Evolutionary conservation across 2,888 invertebrate genomes (phyloP).

Genomic region (Hanleya hanleyi): DNA sequence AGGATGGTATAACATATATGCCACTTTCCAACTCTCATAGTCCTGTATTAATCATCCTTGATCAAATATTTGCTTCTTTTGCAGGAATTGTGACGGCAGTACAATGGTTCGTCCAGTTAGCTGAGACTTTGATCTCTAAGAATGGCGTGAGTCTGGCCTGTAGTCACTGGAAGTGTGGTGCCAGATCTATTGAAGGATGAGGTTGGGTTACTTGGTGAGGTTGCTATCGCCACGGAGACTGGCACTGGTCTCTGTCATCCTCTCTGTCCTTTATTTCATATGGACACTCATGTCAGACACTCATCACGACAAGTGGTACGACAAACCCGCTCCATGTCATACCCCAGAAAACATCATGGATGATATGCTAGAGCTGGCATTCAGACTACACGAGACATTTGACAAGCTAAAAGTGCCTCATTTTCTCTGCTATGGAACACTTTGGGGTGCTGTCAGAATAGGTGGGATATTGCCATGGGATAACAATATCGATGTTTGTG

Average conservation of each 20-base stretch:
- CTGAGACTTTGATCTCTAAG: no score
- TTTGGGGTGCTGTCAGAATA: slow-evolving; percentile 78
- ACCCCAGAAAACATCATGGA: slow-evolving; percentile 38
- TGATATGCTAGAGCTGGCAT: slow-evolving; percentile 66
- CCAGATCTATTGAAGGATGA: neutral
- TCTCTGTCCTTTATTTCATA: neutral
- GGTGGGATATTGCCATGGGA: slow-evolving; percentile 77
- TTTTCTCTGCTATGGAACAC: slow-evolving; percentile 77
- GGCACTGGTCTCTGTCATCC: neutral
- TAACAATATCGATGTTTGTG: slow-evolving; percentile 76
- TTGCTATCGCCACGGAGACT: neutral
- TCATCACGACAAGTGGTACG: slow-evolving; percentile 29
- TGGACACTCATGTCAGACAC: neutral
- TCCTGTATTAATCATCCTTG: no score
- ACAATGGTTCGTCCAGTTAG: no score
- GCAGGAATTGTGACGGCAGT: no score
- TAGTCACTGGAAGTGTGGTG: no score
- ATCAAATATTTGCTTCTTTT: no score
- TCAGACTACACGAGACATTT: slow-evolving; percentile 73
- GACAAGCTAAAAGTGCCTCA: slow-evolving; percentile 75
- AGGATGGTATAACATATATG: no score
- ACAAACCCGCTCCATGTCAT: slow-evolving; percentile 29
- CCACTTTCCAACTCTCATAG: no score
- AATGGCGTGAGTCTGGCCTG: no score
- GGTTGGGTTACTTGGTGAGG: neutral